Evolutionary conservation across 2,888 invertebrate genomes (phyloP).

Genomic region (Phlogophora meticulosa): DNA sequence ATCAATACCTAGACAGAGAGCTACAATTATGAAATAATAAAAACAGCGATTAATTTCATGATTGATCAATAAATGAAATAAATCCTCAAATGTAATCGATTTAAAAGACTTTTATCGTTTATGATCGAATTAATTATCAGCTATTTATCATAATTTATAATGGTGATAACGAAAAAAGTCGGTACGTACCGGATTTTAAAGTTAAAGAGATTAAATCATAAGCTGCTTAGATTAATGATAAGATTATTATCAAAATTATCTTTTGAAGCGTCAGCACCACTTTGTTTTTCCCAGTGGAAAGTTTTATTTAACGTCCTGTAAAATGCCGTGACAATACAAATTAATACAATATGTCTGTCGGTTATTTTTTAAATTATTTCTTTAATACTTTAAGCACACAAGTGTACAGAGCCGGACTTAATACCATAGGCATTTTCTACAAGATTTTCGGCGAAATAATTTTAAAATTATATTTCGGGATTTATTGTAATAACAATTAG

Average conservation of each 20-base stretch:
- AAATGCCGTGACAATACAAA: too few species aligned
- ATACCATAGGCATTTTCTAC: too few species aligned
- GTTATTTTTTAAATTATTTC: too few species aligned
- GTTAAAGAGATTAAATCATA: background rate
- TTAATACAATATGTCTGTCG: too few species aligned
- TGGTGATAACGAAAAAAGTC: background rate
- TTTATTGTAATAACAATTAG: too few species aligned
- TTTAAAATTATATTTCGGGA: too few species aligned
- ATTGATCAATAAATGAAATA: background rate
- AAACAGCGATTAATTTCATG: background rate
- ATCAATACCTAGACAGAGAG: background rate
- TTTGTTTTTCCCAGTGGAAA: conserved; percentile 9
- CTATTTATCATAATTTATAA: conserved; percentile 9
- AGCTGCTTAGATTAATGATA: conserved; percentile 10
- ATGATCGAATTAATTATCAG: background rate
- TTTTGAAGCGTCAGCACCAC: background rate
- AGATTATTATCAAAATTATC: background rate
- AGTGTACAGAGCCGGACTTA: too few species aligned
- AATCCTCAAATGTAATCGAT: background rate
- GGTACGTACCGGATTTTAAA: conserved; percentile 10
- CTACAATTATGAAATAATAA: background rate
- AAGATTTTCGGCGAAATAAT: too few species aligned
- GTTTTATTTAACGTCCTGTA: conserved; percentile 2
- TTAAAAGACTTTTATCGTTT: conserved; percentile 12
- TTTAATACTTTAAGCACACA: too few species aligned